Percentiles rank a stretch among this genome's conserved stretches.
phyloP scores from a whole-genome alignment of 2,113 vertebrate genomes.

The Malurus cyaneus region DNA sequence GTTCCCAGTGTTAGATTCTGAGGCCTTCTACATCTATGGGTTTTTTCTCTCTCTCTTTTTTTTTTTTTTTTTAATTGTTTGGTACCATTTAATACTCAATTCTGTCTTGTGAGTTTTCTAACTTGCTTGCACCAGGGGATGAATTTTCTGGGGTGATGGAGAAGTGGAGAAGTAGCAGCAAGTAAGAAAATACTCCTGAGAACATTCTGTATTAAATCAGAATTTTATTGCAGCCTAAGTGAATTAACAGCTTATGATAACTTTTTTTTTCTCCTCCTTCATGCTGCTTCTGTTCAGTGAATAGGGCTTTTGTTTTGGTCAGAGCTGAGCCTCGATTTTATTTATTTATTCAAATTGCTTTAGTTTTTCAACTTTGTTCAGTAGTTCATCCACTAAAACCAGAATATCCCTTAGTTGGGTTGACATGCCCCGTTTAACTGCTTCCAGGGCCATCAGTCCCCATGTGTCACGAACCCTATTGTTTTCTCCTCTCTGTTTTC shows the following conservation, averaged over 20 bases:
- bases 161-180: neutral
- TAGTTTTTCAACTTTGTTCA: neutral
- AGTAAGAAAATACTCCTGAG: constrained; percentile 3
- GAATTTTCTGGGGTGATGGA: neutral
- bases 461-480: neutral
- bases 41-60: neutral
- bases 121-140: neutral
- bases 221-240: neutral
- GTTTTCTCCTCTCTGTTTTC: neutral
- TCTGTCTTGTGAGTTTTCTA: neutral
- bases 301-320: neutral
- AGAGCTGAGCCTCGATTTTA: neutral
- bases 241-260: constrained; percentile 13
- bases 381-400: neutral
- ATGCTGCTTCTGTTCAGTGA: neutral
- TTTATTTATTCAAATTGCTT: neutral
- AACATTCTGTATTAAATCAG: neutral
- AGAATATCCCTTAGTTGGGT: neutral
- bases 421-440: neutral
- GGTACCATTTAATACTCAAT: neutral
- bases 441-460: neutral
- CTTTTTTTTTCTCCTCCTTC: neutral
- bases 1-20: neutral
- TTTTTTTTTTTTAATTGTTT: neutral
- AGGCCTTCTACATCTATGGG: neutral